Evolutionary conservation across 1,140 invertebrate species (phyloP).

Genomic region (Helicoverpa armigera): DNA sequence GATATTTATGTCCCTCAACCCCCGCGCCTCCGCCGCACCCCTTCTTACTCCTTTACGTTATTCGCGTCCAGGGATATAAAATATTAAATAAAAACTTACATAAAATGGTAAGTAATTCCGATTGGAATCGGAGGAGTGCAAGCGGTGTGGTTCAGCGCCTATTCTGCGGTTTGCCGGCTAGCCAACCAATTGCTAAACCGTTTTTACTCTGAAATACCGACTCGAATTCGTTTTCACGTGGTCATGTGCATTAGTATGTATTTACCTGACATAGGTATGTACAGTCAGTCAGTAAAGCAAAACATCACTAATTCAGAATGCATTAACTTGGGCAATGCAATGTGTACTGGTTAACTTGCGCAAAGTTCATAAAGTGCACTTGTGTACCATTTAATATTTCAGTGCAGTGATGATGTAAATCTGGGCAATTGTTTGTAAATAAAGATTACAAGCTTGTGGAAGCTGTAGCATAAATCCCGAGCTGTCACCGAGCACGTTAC

Average conservation of each 20-base stretch:
- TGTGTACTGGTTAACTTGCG: neutral
- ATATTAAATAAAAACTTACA: slow-evolving; percentile 86
- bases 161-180: slow-evolving; percentile 76
- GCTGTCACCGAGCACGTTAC: slow-evolving; percentile 64
- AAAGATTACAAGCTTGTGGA: slow-evolving; percentile 56
- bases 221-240: slow-evolving; percentile 9
- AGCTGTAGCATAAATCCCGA: slow-evolving; percentile 58
- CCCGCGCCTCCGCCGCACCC: slow-evolving; percentile 65
- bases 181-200: slow-evolving; percentile 66
- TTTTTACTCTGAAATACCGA: slow-evolving; percentile 65
- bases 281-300: neutral
- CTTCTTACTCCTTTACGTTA: slow-evolving; percentile 64
- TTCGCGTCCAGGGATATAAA: slow-evolving; percentile 80
- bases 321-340: neutral
- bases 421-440: slow-evolving; percentile 61
- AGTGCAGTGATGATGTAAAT: slow-evolving; percentile 54
- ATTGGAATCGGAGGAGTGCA: slow-evolving; percentile 78
- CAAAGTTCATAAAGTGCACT: slow-evolving; percentile 37
- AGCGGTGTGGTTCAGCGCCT: slow-evolving; percentile 72
- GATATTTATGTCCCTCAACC: slow-evolving; percentile 85
- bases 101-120: slow-evolving; percentile 83
- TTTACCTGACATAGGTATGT: neutral
- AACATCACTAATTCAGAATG: neutral
- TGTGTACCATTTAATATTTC: slow-evolving; percentile 37
- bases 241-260: neutral